Conservation (phyloP, 2,113 vertebrate genomes). For the Mus spicilegus region DNA sequence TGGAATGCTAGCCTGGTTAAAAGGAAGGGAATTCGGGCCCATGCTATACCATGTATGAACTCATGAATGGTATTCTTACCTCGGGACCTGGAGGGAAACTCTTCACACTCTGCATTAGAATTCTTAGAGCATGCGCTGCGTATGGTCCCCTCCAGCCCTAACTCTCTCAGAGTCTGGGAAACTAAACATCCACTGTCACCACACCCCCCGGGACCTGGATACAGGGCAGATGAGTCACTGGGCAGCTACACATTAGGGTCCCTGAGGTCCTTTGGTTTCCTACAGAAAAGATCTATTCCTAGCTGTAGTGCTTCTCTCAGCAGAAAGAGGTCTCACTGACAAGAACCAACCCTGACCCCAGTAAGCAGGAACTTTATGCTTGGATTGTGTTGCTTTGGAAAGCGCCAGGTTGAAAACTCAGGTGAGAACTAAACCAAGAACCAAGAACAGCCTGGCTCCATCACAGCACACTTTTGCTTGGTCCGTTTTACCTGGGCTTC, state of each 20-base stretch:
- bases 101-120: not conserved
- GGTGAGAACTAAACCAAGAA: not conserved
- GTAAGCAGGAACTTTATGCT: not conserved
- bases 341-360: not conserved
- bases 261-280: not conserved
- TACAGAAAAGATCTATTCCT: not conserved
- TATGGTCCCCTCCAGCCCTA: not conserved
- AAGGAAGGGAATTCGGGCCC: not conserved
- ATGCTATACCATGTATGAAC: too few species aligned
- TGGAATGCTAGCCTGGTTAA: not conserved
- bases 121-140: not conserved
- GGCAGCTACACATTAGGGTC: not conserved
- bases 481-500: not conserved
- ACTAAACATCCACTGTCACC: not conserved
- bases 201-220: not conserved
- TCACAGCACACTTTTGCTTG: fast-evolving
- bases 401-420: not conserved
- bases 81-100: not conserved
- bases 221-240: not conserved
- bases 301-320: too few species aligned
- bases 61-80: not conserved
- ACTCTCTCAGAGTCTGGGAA: not conserved
- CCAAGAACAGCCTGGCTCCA: not conserved
- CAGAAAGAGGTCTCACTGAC: not conserved
- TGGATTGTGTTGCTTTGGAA: not conserved